A percentile compares a stretch with the other conserved stretches of the same genome.
phyloP scores from a whole-genome alignment of 2,113 vertebrate genomes.

The Stegostoma tigrinum region DNA sequence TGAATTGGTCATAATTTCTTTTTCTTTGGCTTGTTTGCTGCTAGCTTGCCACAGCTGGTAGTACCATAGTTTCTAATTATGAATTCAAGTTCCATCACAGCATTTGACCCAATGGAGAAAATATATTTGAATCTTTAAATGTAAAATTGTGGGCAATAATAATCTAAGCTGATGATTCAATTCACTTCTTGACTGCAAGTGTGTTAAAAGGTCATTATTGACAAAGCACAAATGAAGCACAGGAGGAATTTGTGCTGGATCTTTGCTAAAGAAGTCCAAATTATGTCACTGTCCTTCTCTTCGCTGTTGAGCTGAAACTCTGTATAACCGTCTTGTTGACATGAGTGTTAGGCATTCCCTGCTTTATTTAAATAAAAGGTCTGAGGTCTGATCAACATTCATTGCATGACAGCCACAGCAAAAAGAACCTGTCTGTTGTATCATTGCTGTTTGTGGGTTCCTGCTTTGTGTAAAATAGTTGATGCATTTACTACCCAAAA shows the following conservation, averaged over 20 bases:
- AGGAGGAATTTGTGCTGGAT: not conserved
- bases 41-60: not conserved
- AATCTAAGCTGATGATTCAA: not conserved
- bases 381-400: not conserved
- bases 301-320: no score
- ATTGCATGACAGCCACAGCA: not conserved
- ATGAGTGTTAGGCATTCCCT: not conserved
- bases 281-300: not conserved
- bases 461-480: not conserved
- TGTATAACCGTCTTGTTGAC: not conserved
- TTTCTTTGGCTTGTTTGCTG: not conserved
- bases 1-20: not conserved
- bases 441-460: not conserved
- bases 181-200: not conserved
- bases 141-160: not conserved
- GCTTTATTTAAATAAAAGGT: not conserved
- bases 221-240: not conserved
- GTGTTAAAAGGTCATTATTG: not conserved
- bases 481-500: not conserved
- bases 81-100: not conserved
- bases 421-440: not conserved
- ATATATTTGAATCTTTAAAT: not conserved
- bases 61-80: not conserved
- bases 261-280: not conserved
- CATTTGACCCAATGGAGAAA: not conserved